A percentile compares a stretch with the other conserved stretches of the same genome.
Conservation (phyloP, 2,113 vertebrate species). For the Craseonycteris thonglongyai region DNA sequence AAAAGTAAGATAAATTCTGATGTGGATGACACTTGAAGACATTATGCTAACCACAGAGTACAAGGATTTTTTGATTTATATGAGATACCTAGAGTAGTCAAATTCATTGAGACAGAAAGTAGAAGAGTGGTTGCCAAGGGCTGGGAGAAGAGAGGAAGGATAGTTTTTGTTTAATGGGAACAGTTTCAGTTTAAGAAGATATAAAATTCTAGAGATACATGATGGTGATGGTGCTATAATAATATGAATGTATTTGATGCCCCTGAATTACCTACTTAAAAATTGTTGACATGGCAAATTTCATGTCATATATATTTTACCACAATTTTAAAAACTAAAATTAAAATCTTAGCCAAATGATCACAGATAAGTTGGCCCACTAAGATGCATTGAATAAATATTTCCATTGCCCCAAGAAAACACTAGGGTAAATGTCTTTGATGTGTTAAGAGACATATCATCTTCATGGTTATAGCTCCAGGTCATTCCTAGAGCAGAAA, state of each 20-base stretch:
- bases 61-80: not conserved
- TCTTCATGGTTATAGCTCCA: not conserved
- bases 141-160: not conserved
- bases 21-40: not conserved
- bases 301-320: not conserved
- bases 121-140: not conserved
- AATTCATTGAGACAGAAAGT: not conserved
- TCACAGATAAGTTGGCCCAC: not conserved
- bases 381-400: not conserved
- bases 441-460: not conserved
- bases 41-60: not conserved
- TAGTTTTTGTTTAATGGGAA: not conserved
- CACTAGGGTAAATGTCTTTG: not conserved
- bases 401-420: not conserved
- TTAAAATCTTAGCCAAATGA: not conserved
- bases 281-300: not conserved
- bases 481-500: not conserved
- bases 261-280: not conserved
- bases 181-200: not conserved
- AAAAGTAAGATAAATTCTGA: not conserved
- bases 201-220: not conserved
- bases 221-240: too few relatives aligned
- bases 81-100: not conserved
- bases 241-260: not conserved
- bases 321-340: not conserved